These are phyloP conservation scores for Vireo altiloquus DNA, from an alignment of 2,113 vertebrate species.

Conservation along the genomic window DNA sequence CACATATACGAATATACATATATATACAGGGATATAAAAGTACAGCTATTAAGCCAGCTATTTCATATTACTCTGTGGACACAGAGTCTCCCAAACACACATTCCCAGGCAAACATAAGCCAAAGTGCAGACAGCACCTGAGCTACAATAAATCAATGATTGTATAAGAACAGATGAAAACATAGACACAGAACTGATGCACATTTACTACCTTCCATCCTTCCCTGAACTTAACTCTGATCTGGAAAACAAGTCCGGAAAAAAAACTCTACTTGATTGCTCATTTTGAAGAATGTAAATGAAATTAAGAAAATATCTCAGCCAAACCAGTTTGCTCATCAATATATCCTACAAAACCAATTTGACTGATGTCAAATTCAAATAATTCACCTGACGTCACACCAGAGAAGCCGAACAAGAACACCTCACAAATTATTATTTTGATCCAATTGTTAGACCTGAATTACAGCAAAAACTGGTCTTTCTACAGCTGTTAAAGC, in stretches of 20 bases:
- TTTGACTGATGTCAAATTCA: slow-evolving; percentile 35
- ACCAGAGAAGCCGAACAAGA: slow-evolving; percentile 31
- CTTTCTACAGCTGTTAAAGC: slow-evolving; percentile 70
- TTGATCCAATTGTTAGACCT: slow-evolving; percentile 63
- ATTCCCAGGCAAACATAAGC: neutral
- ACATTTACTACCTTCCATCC: neutral
- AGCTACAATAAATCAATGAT: neutral
- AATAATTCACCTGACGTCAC: slow-evolving; percentile 64
- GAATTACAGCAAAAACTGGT: slow-evolving; percentile 61
- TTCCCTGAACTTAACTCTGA: neutral
- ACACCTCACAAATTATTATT: slow-evolving; percentile 64
- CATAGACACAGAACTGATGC: neutral
- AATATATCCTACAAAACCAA: neutral
- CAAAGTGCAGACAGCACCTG: neutral
- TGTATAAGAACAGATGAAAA: neutral
- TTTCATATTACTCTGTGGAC: neutral
- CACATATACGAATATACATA: neutral
- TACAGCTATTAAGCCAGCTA: neutral
- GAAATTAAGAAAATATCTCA: neutral
- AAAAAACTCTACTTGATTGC: neutral
- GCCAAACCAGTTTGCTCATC: neutral
- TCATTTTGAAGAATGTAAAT: neutral
- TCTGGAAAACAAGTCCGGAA: neutral
- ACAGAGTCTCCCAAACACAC: neutral
- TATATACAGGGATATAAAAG: neutral